Base-by-base conservation (phyloP, 64 coral and sea anemone genomes). In the Pachyseris speciosa region DNA sequence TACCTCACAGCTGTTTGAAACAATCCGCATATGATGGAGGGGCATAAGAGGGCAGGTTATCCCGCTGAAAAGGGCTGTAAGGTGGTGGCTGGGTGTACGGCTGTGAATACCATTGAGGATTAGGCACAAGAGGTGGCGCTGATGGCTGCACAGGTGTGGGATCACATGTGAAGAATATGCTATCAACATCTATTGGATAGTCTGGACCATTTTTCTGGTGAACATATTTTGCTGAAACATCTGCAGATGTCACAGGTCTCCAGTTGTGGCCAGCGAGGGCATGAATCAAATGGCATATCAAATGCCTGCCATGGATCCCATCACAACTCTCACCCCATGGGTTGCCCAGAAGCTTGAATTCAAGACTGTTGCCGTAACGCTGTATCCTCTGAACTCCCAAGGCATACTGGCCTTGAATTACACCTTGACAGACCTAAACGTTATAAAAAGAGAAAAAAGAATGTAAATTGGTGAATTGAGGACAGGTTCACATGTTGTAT, bases 121-220 rank as follows among this genome's bases (percentile, higher is more conserved):
- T 2, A 1, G 52, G 71, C 48, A 34, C 45, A 68, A 17, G 69
- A 25, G n/a, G 41, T 66, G 64, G 88, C 45, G 88, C 53, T 45
- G 70, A 28, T 43, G 38, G 51, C 16, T 79, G 69, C 30, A 37
- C 22, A 22, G 71, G 26, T 38, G 61, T 9, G 20, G 87, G 63
- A 37, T 94, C 95, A 80, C 91, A 65, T 7, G 83, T 83, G n/a
- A 98, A 98, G 64, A 89, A 98, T 65, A 87, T 53, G 42, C 96
- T 98, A 58, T 98, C 74, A 25, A 98, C 92, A 98, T 98, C 95
- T 30, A 98, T 37, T 55, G 95, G 92, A 47, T 94, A 98, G 83
- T 93, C 87, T 11, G 91, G 71, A 1, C 51, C 91, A 13, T 98
- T 94, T 1, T 98, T 66, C 24, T 75, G 92, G 42, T 91, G 80